A percentile compares a stretch with the other conserved stretches of the same genome.
phyloP scores from a whole-genome alignment of 2,888 invertebrate genomes.

The Hermaeophaga mercurialis region DNA sequence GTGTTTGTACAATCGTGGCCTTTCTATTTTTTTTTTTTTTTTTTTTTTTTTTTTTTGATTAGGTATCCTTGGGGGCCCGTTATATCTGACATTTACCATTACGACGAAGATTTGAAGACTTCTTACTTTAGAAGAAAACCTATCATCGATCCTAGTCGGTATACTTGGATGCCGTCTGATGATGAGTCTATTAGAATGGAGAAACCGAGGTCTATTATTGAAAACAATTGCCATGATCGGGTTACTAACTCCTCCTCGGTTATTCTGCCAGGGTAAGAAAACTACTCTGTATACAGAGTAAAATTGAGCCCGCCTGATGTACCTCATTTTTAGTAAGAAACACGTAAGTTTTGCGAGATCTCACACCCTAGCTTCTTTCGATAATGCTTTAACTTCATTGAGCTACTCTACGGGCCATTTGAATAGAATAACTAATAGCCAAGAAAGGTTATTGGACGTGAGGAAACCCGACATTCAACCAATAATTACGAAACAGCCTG shows the following conservation, averaged over 20 bases:
- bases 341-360: slow-evolving; percentile 91
- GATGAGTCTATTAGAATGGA: slow-evolving; percentile 76
- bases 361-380: slow-evolving; percentile 84
- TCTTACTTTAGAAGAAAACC: slow-evolving; percentile 82
- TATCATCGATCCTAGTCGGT: slow-evolving; percentile 76
- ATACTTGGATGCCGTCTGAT: slow-evolving; percentile 80
- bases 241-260: slow-evolving; percentile 23
- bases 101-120: slow-evolving; percentile 77
- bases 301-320: no score
- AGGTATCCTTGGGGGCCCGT: slow-evolving; percentile 67
- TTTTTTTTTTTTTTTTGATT: slow-evolving; percentile 1
- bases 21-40: no score
- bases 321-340: slow-evolving; percentile 69
- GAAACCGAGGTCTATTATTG: slow-evolving; percentile 63
- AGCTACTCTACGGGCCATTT: slow-evolving; percentile 53
- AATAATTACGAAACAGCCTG: slow-evolving; percentile 57
- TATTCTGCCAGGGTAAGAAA: slow-evolving; percentile 37
- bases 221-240: slow-evolving; percentile 35
- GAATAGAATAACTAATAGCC: slow-evolving; percentile 61
- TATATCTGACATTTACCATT: slow-evolving; percentile 65
- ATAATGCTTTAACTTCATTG: slow-evolving; percentile 65
- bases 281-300: neutral
- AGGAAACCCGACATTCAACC: slow-evolving; percentile 62
- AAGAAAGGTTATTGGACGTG: slow-evolving; percentile 77
- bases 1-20: no score